A percentile compares a stretch with the other conserved stretches of the same genome.
Evolutionary conservation across 2,797 vertebrate species (phyloP).

Genomic region (Lagodon rhomboides): DNA sequence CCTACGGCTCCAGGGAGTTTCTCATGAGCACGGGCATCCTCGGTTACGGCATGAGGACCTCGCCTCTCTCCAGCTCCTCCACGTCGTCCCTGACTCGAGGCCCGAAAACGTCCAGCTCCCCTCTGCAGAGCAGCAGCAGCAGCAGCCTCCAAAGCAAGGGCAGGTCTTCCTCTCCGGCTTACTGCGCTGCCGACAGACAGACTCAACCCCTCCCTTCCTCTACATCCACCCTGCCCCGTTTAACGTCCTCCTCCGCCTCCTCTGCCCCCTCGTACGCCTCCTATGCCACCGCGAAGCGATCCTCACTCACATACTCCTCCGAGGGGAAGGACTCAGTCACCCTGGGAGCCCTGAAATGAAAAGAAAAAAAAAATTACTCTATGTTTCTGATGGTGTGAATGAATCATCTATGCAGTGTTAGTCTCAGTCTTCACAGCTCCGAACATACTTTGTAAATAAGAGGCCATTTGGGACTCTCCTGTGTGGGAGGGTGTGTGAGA

Average conservation of each 20-base stretch:
- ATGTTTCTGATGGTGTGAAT: constrained; percentile 61
- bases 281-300: constrained; percentile 87
- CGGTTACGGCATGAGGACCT: constrained; percentile 90
- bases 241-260: constrained; percentile 78
- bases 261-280: constrained; percentile 75
- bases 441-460: constrained; percentile 67
- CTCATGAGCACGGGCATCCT: constrained; percentile 88
- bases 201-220: constrained; percentile 86
- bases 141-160: constrained; percentile 90
- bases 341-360: constrained; percentile 70
- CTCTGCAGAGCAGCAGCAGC: constrained; percentile 92
- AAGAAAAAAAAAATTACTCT: constrained; percentile 36
- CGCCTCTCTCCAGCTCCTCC: constrained; percentile 88
- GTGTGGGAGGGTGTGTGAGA: constrained; percentile 55
- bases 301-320: constrained; percentile 89
- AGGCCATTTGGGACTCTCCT: constrained; percentile 57
- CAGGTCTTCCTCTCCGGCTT: constrained; percentile 89
- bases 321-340: constrained; percentile 88
- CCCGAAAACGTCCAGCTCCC: constrained; percentile 91
- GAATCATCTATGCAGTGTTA: constrained; percentile 79
- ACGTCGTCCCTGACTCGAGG: constrained; percentile 92
- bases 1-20: constrained; percentile 94
- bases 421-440: constrained; percentile 68
- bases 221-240: constrained; percentile 83
- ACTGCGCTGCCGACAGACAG: constrained; percentile 88